Evolutionary conservation across 2,797 vertebrate genomes (phyloP).

Genomic region (Falco cherrug): DNA sequence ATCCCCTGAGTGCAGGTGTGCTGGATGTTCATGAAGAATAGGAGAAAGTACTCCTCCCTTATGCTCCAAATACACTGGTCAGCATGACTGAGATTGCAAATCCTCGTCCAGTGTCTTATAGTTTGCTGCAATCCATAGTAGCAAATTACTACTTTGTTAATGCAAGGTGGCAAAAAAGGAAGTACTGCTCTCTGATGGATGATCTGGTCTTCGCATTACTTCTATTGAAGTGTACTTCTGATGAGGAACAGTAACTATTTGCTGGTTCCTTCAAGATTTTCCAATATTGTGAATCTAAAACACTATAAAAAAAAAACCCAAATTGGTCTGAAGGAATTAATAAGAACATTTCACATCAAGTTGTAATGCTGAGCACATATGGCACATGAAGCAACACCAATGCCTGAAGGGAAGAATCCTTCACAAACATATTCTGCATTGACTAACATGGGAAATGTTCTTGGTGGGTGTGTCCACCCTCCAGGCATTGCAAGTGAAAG

Average conservation of each 20-base stretch:
- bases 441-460: background rate
- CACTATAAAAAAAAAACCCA: background rate
- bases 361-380: background rate
- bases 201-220: background rate
- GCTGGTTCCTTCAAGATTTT: background rate
- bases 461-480: background rate
- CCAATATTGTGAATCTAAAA: background rate
- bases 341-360: background rate
- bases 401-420: background rate
- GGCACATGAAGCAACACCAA: background rate
- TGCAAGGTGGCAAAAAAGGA: background rate
- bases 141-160: background rate
- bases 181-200: background rate
- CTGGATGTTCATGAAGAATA: background rate
- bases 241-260: background rate
- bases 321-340: background rate
- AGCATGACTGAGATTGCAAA: background rate
- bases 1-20: background rate
- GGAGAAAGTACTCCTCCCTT: background rate
- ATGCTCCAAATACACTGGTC: background rate
- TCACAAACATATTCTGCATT: background rate
- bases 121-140: no score
- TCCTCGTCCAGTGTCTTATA: background rate
- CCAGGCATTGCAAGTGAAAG: background rate
- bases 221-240: background rate